phyloP scores from a whole-genome alignment of 2,797 vertebrate genomes.

The Schizothorax lantsangensis region DNA sequence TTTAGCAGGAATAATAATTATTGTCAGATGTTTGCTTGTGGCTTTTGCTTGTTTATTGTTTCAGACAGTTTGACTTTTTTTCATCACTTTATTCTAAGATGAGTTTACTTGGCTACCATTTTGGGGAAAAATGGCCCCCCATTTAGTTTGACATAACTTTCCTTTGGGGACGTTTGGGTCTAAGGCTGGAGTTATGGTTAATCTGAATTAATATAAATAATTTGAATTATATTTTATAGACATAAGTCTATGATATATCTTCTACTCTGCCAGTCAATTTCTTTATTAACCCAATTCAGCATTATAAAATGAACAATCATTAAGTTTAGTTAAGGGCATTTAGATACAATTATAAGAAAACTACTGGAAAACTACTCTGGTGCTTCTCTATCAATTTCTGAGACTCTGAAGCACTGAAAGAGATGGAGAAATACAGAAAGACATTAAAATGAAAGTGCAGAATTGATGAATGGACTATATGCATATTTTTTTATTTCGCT shows the following conservation, averaged over 20 bases:
- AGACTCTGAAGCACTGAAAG: background rate
- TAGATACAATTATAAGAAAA: background rate
- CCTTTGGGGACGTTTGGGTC: background rate
- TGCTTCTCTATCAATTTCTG: background rate
- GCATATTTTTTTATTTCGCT: conserved; percentile 66
- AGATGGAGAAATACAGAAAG: conserved; percentile 25
- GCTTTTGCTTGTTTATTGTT: too few relatives aligned
- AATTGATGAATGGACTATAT: conserved; percentile 36
- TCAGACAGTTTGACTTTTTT: too few relatives aligned
- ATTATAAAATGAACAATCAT: background rate
- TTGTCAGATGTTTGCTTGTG: background rate
- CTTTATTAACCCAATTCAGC: background rate
- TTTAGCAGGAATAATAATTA: conserved; percentile 2
- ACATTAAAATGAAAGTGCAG: conserved; percentile 47
- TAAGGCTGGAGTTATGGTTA: background rate
- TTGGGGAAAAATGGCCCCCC: background rate
- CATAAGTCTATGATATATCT: background rate
- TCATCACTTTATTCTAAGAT: background rate
- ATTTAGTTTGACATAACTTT: background rate
- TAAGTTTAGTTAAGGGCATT: background rate
- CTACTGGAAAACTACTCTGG: background rate
- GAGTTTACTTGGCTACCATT: background rate
- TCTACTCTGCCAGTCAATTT: background rate
- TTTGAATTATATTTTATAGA: background rate
- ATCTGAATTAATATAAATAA: background rate